These are phyloP conservation scores for Cylas formicarius DNA, from an alignment of 1,140 invertebrate genomes.

Conservation along the genomic window DNA sequence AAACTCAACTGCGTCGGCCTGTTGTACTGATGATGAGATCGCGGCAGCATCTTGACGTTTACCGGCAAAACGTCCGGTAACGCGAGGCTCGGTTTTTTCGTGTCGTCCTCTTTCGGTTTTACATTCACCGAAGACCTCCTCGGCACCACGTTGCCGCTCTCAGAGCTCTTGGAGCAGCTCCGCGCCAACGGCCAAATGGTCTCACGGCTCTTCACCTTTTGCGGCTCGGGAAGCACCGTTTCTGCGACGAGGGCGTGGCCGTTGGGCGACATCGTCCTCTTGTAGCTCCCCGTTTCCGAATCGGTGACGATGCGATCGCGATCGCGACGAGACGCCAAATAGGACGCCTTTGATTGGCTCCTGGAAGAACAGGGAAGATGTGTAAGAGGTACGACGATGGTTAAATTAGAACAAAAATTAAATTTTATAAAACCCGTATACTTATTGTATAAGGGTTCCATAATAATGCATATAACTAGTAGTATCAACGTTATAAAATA, in stretches of 20 bases:
- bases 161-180: slow-evolving; percentile 26
- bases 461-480: no score
- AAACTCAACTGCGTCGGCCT: slow-evolving; percentile 30
- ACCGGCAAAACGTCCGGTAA: slow-evolving; percentile 48
- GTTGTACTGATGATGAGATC: slow-evolving; percentile 32
- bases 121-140: slow-evolving; percentile 36
- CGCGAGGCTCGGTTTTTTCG: slow-evolving; percentile 21
- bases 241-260: slow-evolving; percentile 41
- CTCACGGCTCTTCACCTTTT: slow-evolving; percentile 40
- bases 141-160: slow-evolving; percentile 37
- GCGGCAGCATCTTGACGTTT: slow-evolving; percentile 43
- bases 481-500: no score
- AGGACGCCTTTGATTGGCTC: slow-evolving; percentile 73
- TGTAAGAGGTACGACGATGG: not conserved
- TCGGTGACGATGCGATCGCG: slow-evolving; percentile 53
- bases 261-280: slow-evolving; percentile 65
- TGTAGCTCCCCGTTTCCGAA: slow-evolving; percentile 67
- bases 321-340: slow-evolving; percentile 61
- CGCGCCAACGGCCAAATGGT: slow-evolving; percentile 39
- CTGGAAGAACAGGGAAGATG: slow-evolving; percentile 48
- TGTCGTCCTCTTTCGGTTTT: slow-evolving; percentile 32
- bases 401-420: not conserved
- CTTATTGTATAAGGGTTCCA: no score
- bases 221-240: slow-evolving; percentile 21
- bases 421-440: no score